phyloP scores from a whole-genome alignment of 1,140 invertebrate species.

The Sarcophaga peregrina region DNA sequence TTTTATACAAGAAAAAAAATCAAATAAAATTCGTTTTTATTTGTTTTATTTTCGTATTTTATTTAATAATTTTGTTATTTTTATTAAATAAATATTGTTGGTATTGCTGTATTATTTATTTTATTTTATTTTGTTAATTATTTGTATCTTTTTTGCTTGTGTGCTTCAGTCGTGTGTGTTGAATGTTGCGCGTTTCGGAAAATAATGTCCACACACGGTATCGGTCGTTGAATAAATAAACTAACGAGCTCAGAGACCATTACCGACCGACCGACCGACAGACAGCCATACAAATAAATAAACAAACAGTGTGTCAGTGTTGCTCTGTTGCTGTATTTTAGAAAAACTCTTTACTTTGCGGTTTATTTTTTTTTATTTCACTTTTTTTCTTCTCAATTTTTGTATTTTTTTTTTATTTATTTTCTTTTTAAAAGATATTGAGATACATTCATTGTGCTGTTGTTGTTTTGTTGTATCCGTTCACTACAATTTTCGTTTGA shows the following conservation, averaged over 20 bases:
- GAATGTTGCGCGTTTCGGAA: constrained; percentile 56
- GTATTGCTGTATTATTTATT: background rate
- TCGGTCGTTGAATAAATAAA: constrained; percentile 64
- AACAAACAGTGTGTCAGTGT: background rate
- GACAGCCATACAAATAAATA: background rate
- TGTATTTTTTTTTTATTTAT: background rate
- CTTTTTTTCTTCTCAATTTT: too few relatives aligned
- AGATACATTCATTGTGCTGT: background rate
- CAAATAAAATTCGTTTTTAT: too few relatives aligned
- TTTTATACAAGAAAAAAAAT: too few relatives aligned
- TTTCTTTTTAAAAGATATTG: constrained; percentile 12
- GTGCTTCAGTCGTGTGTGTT: constrained; percentile 37
- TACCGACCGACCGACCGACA: background rate
- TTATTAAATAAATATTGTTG: background rate
- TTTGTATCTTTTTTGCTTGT: constrained; percentile 24
- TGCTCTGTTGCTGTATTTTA: background rate
- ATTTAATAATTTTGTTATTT: background rate
- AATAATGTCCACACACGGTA: constrained; percentile 64
- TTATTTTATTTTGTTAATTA: background rate
- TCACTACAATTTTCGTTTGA: background rate
- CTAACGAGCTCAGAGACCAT: constrained; percentile 45
- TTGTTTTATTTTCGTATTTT: too few relatives aligned
- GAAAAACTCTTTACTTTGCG: constrained; percentile 23
- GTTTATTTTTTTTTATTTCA: background rate
- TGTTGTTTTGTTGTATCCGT: background rate